A percentile compares a stretch with the other conserved stretches of the same genome.
Evolutionary conservation across 92 coral and sea anemone genomes (phyloP).

Genomic region (Blastomussa wellsi): DNA sequence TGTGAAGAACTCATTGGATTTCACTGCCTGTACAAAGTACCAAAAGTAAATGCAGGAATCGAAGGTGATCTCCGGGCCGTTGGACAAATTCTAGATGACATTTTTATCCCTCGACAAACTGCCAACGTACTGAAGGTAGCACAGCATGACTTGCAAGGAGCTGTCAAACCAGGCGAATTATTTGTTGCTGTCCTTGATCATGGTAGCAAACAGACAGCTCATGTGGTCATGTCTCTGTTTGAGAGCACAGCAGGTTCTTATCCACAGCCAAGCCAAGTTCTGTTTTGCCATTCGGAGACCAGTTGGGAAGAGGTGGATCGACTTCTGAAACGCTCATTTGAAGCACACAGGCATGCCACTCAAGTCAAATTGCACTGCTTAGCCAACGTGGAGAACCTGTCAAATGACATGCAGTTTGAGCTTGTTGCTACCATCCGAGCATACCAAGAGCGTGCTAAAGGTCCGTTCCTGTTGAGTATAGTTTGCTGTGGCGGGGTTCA

Average conservation of each 20-base stretch:
- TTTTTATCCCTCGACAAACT: constrained; percentile 45
- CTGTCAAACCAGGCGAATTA: constrained; percentile 85
- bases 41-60: constrained; percentile 30
- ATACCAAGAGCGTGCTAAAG: constrained; percentile 30
- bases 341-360: constrained; percentile 54
- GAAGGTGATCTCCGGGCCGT: constrained; percentile 59
- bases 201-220: constrained; percentile 73
- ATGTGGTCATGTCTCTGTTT: constrained; percentile 84
- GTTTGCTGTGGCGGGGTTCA: constrained; percentile 93
- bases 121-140: not conserved
- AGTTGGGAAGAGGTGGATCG: constrained; percentile 90
- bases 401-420: constrained; percentile 85
- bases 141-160: constrained; percentile 37
- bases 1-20: constrained; percentile 48
- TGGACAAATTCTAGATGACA: constrained; percentile 68
- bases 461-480: constrained; percentile 72
- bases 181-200: constrained; percentile 87
- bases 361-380: constrained; percentile 75
- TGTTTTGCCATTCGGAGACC: constrained; percentile 87
- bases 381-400: constrained; percentile 88
- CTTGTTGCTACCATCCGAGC: constrained; percentile 73
- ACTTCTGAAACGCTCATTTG: constrained; percentile 81
- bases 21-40: constrained; percentile 34
- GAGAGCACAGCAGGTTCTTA: constrained; percentile 62
- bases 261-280: constrained; percentile 85